These are phyloP conservation scores for Pyralis farinalis DNA, from an alignment of 2,888 invertebrate species.

Conservation along the genomic window DNA sequence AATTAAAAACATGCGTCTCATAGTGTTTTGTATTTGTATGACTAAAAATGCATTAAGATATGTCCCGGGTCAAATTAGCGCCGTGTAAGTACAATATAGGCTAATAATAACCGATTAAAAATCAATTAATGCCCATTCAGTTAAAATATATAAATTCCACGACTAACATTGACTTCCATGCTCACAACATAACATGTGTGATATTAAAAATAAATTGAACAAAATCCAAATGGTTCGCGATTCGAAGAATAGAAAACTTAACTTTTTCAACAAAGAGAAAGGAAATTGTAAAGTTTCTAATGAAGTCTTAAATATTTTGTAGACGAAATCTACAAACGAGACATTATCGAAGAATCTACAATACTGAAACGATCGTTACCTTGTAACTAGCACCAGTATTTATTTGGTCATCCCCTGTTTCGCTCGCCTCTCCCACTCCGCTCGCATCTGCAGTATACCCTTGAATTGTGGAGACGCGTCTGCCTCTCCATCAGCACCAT, in stretches of 20 bases:
- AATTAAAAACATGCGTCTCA: no score
- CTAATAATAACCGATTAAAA: no score
- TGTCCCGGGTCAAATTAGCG: no score
- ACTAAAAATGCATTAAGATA: no score
- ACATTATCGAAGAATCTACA: conserved; percentile 7
- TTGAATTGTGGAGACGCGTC: conserved; percentile 82
- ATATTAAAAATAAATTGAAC: background rate
- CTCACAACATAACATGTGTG: no score
- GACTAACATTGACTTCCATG: background rate
- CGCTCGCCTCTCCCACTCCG: conserved; percentile 89
- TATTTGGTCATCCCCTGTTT: conserved; percentile 85
- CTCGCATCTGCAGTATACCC: conserved; percentile 87
- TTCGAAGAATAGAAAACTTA: background rate
- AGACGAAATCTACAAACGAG: conserved; percentile 10
- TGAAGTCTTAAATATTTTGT: conserved; percentile 9
- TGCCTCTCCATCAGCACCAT: conserved; percentile 49
- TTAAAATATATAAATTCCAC: background rate
- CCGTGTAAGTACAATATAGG: no score
- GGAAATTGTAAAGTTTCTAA: conserved; percentile 1
- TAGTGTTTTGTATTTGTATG: no score
- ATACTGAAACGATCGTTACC: conserved; percentile 22
- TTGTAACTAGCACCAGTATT: conserved; percentile 66
- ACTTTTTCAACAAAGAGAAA: conserved; percentile 5
- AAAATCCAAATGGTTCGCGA: conserved; percentile 2
- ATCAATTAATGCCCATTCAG: background rate